Percentiles rank a stretch among this genome's conserved stretches.
Evolutionary conservation across 2,797 vertebrate genomes (phyloP).

Genomic region (Perdix hodgsoniae): DNA sequence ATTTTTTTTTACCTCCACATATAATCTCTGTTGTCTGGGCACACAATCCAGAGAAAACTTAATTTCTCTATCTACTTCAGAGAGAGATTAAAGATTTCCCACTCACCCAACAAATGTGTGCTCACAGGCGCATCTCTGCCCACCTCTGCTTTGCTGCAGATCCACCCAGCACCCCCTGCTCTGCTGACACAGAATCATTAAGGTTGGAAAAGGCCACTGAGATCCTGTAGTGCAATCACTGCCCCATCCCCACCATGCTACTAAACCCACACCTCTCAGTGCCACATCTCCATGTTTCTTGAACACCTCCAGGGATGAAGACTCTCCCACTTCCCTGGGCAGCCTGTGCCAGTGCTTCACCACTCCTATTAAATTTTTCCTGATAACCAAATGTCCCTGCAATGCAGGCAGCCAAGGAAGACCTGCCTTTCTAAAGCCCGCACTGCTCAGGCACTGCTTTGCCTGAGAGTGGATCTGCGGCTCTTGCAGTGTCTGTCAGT

Average conservation of each 20-base stretch:
- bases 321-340: too few relatives aligned
- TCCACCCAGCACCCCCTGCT: background rate
- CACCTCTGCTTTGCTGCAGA: background rate
- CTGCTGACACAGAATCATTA: too few relatives aligned
- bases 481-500: background rate
- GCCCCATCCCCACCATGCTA: too few relatives aligned
- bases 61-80: background rate
- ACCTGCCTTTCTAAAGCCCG: background rate
- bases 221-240: too few relatives aligned
- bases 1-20: background rate
- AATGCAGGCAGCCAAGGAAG: background rate
- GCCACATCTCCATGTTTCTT: too few relatives aligned
- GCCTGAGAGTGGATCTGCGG: background rate
- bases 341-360: too few relatives aligned
- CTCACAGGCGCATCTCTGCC: accelerated
- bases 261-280: too few relatives aligned
- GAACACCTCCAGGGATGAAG: too few relatives aligned
- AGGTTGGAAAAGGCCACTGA: too few relatives aligned
- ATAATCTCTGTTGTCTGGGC: background rate
- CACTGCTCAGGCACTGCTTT: background rate
- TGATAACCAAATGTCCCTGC: background rate
- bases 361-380: too few relatives aligned
- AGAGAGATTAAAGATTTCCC: background rate
- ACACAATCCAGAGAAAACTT: background rate
- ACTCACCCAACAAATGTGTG: background rate